Base-by-base conservation (phyloP, 2,888 invertebrate species). In the Megamerina dolium region DNA sequence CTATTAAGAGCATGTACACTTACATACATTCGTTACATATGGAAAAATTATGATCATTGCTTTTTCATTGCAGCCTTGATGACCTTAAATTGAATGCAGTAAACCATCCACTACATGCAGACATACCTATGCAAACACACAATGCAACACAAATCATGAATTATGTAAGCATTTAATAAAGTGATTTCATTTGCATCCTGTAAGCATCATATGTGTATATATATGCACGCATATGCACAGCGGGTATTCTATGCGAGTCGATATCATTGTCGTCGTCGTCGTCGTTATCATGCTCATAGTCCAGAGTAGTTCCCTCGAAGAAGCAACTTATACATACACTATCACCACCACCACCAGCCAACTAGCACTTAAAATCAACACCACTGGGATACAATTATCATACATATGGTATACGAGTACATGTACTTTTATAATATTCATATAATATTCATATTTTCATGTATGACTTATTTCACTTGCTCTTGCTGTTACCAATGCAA, bases 91-190 rank as follows among this genome's bases (percentile, higher is more conserved):
- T 63, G 61, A 63, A 60, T 63, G 64, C 60, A n/a, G n/a, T n/a
- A n/a, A n/a, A n/a, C n/a, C n/a, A n/a, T n/a, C n/a, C n/a, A n/a
- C n/a, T n/a, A n/a, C n/a, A n/a, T n/a, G n/a, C n/a, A n/a, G n/a
- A n/a, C n/a, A n/a, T n/a, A n/a, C n/a, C n/a, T n/a, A n/a, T n/a
- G n/a, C n/a, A n/a, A n/a, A n/a, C n/a, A n/a, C n/a, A n/a, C n/a
- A n/a, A n/a, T n/a, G n/a, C 59, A 61, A 57, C 55, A 47, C 50
- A 65, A 54, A 47, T 56, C 60, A 65, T 63, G 63, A 63, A 59
- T 65, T 63, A 65, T 63, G 66, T 64, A 64, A 63, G 66, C 63
- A 58, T 61, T 65, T 61, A 65, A 63, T 64, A 63, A 63, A 63
- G 64, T 63, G 59, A 64, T 61, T 58, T 58, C 60, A 64, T 64